Base-by-base conservation (phyloP, 1,140 invertebrate genomes). In the Vanessa tameamea region DNA sequence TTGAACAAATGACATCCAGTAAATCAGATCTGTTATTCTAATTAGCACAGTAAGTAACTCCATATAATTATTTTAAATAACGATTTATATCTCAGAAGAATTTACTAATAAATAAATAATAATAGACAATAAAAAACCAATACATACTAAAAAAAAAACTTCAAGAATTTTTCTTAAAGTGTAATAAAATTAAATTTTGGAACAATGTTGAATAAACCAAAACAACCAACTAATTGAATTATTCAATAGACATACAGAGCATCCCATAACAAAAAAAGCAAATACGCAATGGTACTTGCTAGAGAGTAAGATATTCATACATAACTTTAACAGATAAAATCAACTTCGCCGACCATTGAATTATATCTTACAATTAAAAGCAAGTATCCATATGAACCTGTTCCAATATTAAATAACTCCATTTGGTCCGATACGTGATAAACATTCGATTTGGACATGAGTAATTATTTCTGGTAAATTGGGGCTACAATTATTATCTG, bases 391-490 rank as follows among this genome's bases (percentile, higher is more conserved):
- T 69, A 70, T 71, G 59, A 72, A 82, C 81, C 80, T 61, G 79
- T 82, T 82, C 53, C 47, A 59, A 64, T 78, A 70, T 79, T 77
- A 80, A 86, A 86, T 85, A 84, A 84, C 79, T 85, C 78, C 82
- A 83, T 85, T 84, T 77, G 79, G 73, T 31, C 59, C 77, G 79
- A 79, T 81, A 77, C 77, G 69, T 82, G 82, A 85, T 87, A 87
- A 81, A 76, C 80, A 76, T 77, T 73, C 64, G 73, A 70, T 83
- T 84, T 81, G 79, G 80, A 76, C 75, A 75, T 57, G 70, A 76
- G 81, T 87, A 86, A 87, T 87, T 88, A 88, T 87, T 88, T 85
- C 79, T 70, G 70, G 76, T 83, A 84, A 87, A 87, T 86, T 85
- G 85, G 85, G 67, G 77, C 79, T 82, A 83, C 84, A 86, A 86